phyloP scores from a whole-genome alignment of 2,888 invertebrate species.

The Eurytoma adleriae region DNA sequence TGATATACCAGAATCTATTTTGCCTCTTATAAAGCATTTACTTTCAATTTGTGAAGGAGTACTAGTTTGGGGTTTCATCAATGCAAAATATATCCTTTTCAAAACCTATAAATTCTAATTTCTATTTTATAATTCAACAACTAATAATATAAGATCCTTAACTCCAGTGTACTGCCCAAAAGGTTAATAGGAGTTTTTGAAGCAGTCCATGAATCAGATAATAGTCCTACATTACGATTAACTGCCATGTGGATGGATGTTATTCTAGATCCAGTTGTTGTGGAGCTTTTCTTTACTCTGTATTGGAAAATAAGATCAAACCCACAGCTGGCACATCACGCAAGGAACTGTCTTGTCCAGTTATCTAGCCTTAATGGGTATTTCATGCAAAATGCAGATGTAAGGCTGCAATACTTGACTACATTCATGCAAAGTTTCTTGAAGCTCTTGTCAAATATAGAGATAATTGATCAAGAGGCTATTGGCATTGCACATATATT shows the following conservation, averaged over 20 bases:
- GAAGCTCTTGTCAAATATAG: constrained; percentile 80
- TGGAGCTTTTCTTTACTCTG: constrained; percentile 88
- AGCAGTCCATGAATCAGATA: constrained; percentile 83
- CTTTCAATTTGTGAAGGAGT: constrained; percentile 88
- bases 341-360: constrained; percentile 89
- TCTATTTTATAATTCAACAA: constrained; percentile 1
- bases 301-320: constrained; percentile 89
- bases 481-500: constrained; percentile 83
- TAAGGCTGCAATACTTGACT: constrained; percentile 79
- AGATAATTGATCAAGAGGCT: constrained; percentile 82
- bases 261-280: constrained; percentile 84
- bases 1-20: constrained; percentile 77
- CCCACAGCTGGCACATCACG: constrained; percentile 86
- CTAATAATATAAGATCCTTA: constrained; percentile 63
- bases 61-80: constrained; percentile 89
- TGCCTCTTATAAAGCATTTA: constrained; percentile 82
- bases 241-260: constrained; percentile 86
- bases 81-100: constrained; percentile 79
- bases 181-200: constrained; percentile 85
- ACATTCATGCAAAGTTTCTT: constrained; percentile 81
- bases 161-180: constrained; percentile 79
- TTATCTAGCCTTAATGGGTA: constrained; percentile 84
- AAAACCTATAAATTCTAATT: constrained; percentile 14
- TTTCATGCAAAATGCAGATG: constrained; percentile 77
- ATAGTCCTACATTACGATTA: constrained; percentile 79